A percentile compares a stretch with the other conserved stretches of the same genome.
These are phyloP conservation scores for Caradrina clavipalpis DNA, from an alignment of 2,888 invertebrate species.

Conservation along the genomic window DNA sequence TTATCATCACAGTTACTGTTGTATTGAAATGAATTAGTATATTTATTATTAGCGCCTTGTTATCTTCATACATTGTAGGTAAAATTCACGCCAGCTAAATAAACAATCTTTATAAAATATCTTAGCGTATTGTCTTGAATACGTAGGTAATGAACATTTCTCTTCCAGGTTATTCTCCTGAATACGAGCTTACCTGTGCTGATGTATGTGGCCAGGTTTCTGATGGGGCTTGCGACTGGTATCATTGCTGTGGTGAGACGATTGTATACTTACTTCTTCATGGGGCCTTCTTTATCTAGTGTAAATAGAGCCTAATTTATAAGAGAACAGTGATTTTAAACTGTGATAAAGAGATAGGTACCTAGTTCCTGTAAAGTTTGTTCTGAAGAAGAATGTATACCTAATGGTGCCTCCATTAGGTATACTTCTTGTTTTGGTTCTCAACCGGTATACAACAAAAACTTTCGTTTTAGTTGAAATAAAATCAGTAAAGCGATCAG, in stretches of 20 bases:
- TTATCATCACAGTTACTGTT: no score
- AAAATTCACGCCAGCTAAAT: background rate
- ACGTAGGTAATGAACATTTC: background rate
- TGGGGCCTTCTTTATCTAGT: no score
- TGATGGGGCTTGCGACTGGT: slow-evolving; percentile 90
- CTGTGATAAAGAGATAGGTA: no score
- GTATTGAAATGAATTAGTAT: no score
- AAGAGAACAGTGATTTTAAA: no score
- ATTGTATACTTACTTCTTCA: background rate
- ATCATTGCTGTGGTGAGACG: slow-evolving; percentile 86
- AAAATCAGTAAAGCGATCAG: background rate
- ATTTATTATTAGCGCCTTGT: no score
- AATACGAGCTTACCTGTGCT: slow-evolving; percentile 85
- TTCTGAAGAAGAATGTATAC: no score
- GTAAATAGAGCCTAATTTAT: no score
- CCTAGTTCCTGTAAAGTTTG: no score
- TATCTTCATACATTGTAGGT: no score
- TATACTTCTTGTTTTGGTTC: background rate
- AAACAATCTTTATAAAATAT: background rate
- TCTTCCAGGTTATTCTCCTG: slow-evolving; percentile 85
- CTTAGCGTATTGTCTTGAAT: no score
- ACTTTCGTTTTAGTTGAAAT: slow-evolving; percentile 7
- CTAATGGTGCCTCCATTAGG: no score
- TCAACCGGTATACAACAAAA: background rate
- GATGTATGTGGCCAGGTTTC: slow-evolving; percentile 87